Base-by-base conservation (phyloP, 2,888 invertebrate genomes). In the Anthrax anthrax region DNA sequence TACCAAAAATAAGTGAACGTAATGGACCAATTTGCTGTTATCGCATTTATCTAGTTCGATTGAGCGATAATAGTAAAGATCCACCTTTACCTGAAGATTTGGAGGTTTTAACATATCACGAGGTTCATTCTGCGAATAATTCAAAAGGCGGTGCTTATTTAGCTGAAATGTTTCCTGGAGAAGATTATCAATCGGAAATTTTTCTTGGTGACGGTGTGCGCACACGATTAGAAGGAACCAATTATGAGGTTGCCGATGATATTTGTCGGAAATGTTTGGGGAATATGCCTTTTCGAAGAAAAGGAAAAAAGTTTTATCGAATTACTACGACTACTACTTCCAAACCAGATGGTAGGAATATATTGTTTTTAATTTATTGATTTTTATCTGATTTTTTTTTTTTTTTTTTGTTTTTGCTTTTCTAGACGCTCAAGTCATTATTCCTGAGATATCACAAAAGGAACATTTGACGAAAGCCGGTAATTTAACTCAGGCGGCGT, bases 1-100 rank as follows among this genome's bases (percentile, higher is more conserved):
- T 89, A 54, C 86, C 86, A 1, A 72, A 83, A 52, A 74, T 90
- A 34, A 81, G 86, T 0, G 88, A 91, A 61, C 71, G 89, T 46
- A 89, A 89, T 57, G 91, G 91, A 1, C 82, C 82, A 0, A 87
- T 91, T 55, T 90, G 89, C 64, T 91, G 89, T 58, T 87, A 86
- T 63, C 75, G 88, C 54, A 74, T 90, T 38, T 84, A 84, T 67
- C 70, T 90, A 62, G 81, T 90, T 1, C 76, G 81, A 41, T 70
- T 90, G 43, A 78, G 75, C 14, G 62, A 63, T 46, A 54, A 54
- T 47, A 71, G 81, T 56, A 75, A 75, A 19, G 79, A 79, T 56
- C 65, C 89, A 37, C 81, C 81, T 1, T 60, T 73, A 0, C 86
- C 88, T 0, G 76, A 77, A 52, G 76, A 81, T 54, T 69, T 87